Evolutionary conservation across 1,140 invertebrate species (phyloP).

Genomic region (Phenacoccus solenopsis): DNA sequence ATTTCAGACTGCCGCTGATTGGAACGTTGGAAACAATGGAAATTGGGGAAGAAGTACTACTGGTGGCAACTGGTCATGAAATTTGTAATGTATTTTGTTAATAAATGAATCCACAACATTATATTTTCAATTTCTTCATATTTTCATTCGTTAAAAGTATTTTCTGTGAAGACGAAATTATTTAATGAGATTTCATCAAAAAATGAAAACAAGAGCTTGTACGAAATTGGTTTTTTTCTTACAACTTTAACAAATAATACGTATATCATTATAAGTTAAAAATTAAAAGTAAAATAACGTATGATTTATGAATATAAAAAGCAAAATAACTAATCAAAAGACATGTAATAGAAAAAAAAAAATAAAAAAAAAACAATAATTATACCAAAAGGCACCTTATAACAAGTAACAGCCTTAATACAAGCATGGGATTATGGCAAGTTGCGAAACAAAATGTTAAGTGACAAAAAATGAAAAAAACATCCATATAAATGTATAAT

Average conservation of each 20-base stretch:
- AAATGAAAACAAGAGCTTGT: no score
- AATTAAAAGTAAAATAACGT: neutral
- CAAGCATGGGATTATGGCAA: constrained; percentile 11
- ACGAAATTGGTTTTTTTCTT: neutral
- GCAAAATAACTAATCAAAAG: neutral
- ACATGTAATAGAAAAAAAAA: neutral
- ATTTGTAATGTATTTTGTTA: no score
- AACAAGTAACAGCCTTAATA: constrained; percentile 6
- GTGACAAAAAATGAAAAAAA: neutral
- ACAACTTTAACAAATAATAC: neutral
- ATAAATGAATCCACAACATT: no score
- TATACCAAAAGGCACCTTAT: constrained; percentile 2
- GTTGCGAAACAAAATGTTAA: neutral
- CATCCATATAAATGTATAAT: neutral
- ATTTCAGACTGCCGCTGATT: neutral
- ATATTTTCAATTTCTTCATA: no score
- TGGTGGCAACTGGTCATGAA: neutral
- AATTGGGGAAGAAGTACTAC: neutral
- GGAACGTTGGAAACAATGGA: neutral
- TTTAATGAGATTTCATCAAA: no score
- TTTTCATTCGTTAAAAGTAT: no score
- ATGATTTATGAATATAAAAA: neutral
- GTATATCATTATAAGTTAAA: neutral
- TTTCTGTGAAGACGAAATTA: no score
- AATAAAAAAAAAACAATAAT: constrained; percentile 10